Evolutionary conservation across 2,888 invertebrate genomes (phyloP), one percentile per base, ranked within the genome.

Genomic region (Drosophila barbarae): DNA sequence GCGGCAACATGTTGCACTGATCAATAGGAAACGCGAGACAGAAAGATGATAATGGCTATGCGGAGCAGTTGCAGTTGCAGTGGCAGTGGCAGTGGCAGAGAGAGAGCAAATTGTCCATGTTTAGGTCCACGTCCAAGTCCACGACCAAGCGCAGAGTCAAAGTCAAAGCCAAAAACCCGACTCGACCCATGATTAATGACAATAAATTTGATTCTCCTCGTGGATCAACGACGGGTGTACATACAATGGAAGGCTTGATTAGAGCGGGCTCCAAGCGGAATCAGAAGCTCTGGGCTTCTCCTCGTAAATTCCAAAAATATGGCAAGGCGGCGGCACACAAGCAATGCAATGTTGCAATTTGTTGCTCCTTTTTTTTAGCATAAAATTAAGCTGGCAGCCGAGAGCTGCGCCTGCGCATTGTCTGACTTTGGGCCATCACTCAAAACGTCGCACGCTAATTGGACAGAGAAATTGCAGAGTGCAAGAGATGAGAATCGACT

Each of bases 371-470:
- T 47, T 36, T 30, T 30, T 32, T 55, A 21, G 73, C 70, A 63
- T 61, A 69, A 69, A 71, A 80, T 78, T 83, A 78, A 71, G 39
- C 39, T 12, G 10, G 55, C 15, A 38, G 54, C 15, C n/a, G 3
- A 30, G 30, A 51, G 57, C 47, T 54, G 77, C 77, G 69, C 59
- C 69, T 70, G 81, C 69, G 69, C 82, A 84, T 80, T 84, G 85
- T 82, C 80, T 82, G 85, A 80, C 85, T 82, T 67, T 56, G 61
- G 70, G 73, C 79, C 85, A 84, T 80, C 80, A 82, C 79, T 80
- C 80, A 84, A 74, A 78, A 73, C 80, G 83, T 80, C 80, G 80
- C 85, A 79, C 80, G 70, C 80, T 80, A 80, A 80, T 80, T 80
- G 80, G 80, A 80, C 85, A 84, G 73, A 63, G 60, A 84, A 80